Conservation (phyloP, 2,797 vertebrate genomes). For the Esox lucius region DNA sequence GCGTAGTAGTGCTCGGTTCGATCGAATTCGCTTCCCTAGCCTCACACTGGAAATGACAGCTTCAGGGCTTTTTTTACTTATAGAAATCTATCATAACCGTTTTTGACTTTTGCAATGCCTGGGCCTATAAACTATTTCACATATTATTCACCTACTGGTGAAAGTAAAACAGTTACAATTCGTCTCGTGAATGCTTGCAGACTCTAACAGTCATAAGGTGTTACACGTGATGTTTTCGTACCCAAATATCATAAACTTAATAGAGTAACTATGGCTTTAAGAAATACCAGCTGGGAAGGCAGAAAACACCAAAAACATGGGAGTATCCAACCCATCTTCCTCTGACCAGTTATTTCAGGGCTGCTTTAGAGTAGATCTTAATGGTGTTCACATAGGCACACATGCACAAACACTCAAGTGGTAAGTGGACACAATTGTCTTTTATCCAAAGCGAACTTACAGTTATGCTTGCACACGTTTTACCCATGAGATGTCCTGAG, state of each 20-base stretch:
- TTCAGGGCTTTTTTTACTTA: no score
- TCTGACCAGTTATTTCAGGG: background rate
- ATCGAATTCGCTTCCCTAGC: no score
- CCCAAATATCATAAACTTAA: conserved; percentile 25
- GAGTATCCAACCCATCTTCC: background rate
- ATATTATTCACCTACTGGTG: background rate
- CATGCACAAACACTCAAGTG: background rate
- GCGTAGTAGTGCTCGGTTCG: no score
- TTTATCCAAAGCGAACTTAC: no score
- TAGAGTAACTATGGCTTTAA: conserved; percentile 19
- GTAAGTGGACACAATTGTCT: no score
- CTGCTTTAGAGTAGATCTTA: background rate
- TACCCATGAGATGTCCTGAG: no score
- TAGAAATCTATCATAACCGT: background rate
- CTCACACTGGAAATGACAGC: no score
- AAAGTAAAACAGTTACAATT: background rate
- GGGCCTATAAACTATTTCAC: background rate
- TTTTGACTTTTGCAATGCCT: background rate
- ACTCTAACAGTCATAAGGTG: background rate
- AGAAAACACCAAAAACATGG: background rate
- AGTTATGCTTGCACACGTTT: no score
- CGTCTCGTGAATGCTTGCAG: background rate
- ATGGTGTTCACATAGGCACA: background rate
- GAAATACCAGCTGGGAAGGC: conserved; percentile 21
- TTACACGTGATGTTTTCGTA: background rate